A percentile compares a stretch with the other conserved stretches of the same genome.
Conservation (phyloP, 2,113 vertebrate genomes). For the Otocyon megalotis region DNA sequence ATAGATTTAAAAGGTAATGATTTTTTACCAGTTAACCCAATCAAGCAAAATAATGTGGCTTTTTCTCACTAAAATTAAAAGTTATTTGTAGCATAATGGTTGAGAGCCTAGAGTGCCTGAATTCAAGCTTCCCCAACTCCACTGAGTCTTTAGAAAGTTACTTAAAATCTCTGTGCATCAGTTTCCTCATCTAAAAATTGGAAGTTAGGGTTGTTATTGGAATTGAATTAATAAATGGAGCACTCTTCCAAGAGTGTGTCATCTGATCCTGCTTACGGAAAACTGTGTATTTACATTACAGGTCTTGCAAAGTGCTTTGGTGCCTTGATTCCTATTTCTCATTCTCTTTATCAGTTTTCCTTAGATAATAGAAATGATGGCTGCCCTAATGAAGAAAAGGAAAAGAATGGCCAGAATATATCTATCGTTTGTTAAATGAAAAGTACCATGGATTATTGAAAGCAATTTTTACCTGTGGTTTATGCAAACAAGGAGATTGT, state of each 20-base stretch:
- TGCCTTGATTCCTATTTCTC: background rate
- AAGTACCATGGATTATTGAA: background rate
- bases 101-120: background rate
- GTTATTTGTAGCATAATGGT: background rate
- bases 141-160: background rate
- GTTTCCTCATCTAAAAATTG: background rate
- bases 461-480: background rate
- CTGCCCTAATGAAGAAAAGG: background rate
- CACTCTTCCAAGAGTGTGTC: background rate
- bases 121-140: background rate
- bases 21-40: background rate
- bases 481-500: background rate
- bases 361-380: background rate
- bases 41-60: background rate
- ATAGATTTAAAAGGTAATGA: background rate
- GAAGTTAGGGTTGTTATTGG: background rate
- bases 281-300: background rate
- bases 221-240: background rate
- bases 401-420: background rate
- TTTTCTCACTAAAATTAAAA: background rate
- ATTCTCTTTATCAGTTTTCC: background rate
- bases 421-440: background rate
- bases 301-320: background rate
- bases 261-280: background rate
- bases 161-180: background rate